Base-by-base conservation (phyloP, 2,797 vertebrate species). In the Mallotus villosus region DNA sequence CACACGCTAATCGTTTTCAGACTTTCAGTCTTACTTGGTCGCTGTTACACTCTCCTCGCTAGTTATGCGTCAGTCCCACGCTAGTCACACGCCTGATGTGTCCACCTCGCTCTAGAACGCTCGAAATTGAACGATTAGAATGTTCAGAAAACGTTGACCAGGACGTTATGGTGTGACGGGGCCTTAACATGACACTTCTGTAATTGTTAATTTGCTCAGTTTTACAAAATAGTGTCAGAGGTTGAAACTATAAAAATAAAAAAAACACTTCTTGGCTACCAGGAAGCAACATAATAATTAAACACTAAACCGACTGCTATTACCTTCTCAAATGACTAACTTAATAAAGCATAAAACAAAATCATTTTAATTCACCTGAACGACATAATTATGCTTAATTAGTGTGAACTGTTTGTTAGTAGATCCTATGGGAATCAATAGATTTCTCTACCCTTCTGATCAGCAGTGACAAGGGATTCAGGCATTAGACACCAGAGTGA, bases 391-490 rank as follows among this genome's bases (percentile, higher is more conserved):
- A 12, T 41, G 27, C 49, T 25, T 64, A 64, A 24, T 21, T 49
- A 29, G 19, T 37, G 55, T 37, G 34, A 21, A 12, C 5, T 64
- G 32, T 59, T 34, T 24, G 29, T 41, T 17, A 41, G 53, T 9
- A 27, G 53, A 46, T 60, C 46, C 17, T 17, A 21, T 32, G n/a
- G 27, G 60, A 27, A 64, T 55, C 27, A 49, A 63, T 3, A 14
- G 70, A 37, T 63, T 32, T 24, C 12, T 32, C 27, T 7, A n/a
- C 17, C 41, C 68, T 59, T 59, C 59, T 63, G 69, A 63, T 63
- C 19, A 32, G n/a, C 61, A 25, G 57, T 16, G 68, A 32, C 2
- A 22, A 21, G 61, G 70, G 27, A 64, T 7, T 65, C 51, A 24
- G 11, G 49, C 32, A 63, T 46, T 55, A 21, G 53, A 71, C 59